These are phyloP conservation scores for Hippoglossus hippoglossus DNA, from an alignment of 2,797 vertebrate genomes.

Conservation along the genomic window DNA sequence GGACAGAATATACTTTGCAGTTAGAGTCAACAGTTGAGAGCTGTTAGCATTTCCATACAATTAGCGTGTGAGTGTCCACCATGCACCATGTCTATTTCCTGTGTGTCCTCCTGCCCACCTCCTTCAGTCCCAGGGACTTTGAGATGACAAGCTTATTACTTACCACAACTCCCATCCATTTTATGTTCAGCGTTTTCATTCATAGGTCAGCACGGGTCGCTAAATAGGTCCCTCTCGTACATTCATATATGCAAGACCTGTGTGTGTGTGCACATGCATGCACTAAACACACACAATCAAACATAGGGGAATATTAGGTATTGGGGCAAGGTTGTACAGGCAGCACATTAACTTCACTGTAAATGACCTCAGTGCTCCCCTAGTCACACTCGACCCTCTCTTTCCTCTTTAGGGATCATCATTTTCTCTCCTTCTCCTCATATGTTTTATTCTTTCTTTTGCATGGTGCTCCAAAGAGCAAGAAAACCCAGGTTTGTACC, in stretches of 20 bases:
- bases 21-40: constrained; percentile 18
- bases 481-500: constrained; percentile 55
- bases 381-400: constrained; percentile 41
- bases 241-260: constrained; percentile 29
- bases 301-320: constrained; percentile 56
- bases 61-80: constrained; percentile 14
- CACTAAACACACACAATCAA: constrained; percentile 20
- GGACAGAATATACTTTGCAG: not conserved
- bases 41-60: constrained; percentile 39
- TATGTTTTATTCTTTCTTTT: constrained; percentile 67
- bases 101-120: constrained; percentile 33
- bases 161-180: constrained; percentile 35
- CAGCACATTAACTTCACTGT: constrained; percentile 66
- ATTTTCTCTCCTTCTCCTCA: constrained; percentile 45
- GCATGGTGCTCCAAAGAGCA: constrained; percentile 52
- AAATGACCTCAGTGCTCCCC: constrained; percentile 50
- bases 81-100: constrained; percentile 17
- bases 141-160: constrained; percentile 44
- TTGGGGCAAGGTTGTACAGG: constrained; percentile 59
- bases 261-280: not conserved
- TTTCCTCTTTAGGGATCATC: constrained; percentile 60
- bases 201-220: constrained; percentile 42
- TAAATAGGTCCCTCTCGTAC: constrained; percentile 18
- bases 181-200: constrained; percentile 39
- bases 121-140: constrained; percentile 32